Conservation (phyloP, 2,797 vertebrate genomes). For the Rhinichthys osculus region DNA sequence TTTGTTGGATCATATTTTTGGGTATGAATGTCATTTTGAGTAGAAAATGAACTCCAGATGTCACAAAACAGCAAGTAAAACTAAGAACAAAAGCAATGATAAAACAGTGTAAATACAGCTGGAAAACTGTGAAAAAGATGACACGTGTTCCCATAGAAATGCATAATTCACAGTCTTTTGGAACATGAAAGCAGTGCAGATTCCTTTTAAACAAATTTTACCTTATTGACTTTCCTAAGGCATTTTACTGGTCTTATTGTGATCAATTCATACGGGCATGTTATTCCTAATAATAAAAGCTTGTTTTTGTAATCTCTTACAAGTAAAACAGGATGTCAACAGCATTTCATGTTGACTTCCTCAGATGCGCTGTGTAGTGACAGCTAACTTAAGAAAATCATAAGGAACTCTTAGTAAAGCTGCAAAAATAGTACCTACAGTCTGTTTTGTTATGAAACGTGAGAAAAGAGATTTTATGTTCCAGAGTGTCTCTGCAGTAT, state of each 20-base stretch:
- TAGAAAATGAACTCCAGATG: too few relatives aligned
- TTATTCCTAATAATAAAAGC: not conserved
- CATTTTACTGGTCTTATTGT: not conserved
- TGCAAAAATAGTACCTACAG: not conserved
- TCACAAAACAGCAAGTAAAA: too few relatives aligned
- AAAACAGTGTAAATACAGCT: too few relatives aligned
- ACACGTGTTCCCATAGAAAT: not conserved
- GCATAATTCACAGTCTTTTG: not conserved
- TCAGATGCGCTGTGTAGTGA: not conserved
- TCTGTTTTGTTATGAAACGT: not conserved
- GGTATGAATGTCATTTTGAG: too few relatives aligned
- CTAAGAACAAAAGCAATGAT: too few relatives aligned
- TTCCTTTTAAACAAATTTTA: not conserved
- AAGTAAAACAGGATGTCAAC: not conserved
- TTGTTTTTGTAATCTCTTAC: not conserved
- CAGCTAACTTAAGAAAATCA: not conserved
- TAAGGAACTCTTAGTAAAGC: slow-evolving; percentile 19
- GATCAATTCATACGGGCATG: not conserved
- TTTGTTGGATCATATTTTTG: too few relatives aligned
- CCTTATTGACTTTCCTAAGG: not conserved
- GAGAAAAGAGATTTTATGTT: slow-evolving; percentile 30
- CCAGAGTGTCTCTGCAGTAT: slow-evolving; percentile 16
- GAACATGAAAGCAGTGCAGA: not conserved
- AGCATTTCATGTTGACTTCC: not conserved
- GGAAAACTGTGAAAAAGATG: too few relatives aligned